These are phyloP conservation scores for Liparis tanakae DNA, from an alignment of 2,797 vertebrate species.

Conservation along the genomic window DNA sequence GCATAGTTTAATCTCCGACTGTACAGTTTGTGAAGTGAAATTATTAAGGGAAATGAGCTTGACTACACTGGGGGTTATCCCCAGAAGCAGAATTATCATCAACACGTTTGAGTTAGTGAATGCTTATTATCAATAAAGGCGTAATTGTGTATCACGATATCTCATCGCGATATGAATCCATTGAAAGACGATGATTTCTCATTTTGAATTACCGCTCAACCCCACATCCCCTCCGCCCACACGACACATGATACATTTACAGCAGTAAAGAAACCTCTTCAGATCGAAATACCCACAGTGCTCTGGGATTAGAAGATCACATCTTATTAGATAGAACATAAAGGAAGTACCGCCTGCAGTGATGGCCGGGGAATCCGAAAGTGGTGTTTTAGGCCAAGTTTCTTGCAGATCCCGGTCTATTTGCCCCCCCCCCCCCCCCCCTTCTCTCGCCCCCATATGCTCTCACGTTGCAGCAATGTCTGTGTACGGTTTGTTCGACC, in stretches of 20 bases:
- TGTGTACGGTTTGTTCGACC: constrained; percentile 8
- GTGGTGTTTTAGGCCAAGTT: constrained; percentile 12
- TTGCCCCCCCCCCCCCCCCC: constrained; percentile 9
- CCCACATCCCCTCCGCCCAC: not conserved
- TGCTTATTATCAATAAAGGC: not conserved
- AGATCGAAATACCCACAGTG: constrained; percentile 1
- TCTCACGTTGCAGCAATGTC: constrained; percentile 31
- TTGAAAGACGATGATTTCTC: not conserved
- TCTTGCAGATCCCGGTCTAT: constrained; percentile 19
- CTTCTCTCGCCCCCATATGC: constrained; percentile 32
- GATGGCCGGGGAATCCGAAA: constrained; percentile 28
- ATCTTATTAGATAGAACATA: constrained; percentile 51
- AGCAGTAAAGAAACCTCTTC: constrained; percentile 19
- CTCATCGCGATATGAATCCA: not conserved
- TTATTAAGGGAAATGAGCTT: no score
- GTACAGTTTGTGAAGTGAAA: no score
- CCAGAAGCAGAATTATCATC: not conserved
- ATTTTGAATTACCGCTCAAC: not conserved
- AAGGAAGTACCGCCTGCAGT: constrained; percentile 45
- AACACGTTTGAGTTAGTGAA: not conserved
- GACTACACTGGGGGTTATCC: not conserved
- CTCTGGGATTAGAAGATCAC: constrained; percentile 19
- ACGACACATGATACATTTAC: not conserved
- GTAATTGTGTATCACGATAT: not conserved
- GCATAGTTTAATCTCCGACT: no score